Percentiles rank a stretch among this genome's conserved stretches.
Evolutionary conservation across 1,140 invertebrate genomes (phyloP).

Genomic region (Magallana gigas): DNA sequence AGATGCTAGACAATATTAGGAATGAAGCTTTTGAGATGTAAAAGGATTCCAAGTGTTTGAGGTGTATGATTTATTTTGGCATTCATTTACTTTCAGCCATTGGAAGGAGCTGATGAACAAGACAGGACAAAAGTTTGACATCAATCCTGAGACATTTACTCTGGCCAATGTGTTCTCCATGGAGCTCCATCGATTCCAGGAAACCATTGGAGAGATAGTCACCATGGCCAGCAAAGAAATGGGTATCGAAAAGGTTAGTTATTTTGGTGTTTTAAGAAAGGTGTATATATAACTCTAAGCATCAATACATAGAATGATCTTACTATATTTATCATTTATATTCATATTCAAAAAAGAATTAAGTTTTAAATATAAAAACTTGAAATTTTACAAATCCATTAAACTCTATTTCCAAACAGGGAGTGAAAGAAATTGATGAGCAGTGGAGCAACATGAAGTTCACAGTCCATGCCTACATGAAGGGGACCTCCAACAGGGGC

Average conservation of each 20-base stretch:
- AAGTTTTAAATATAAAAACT: too few species aligned
- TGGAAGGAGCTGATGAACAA: slow-evolving; percentile 93
- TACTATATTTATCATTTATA: too few species aligned
- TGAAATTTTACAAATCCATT: neutral
- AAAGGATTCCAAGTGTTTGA: neutral
- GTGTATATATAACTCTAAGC: too few species aligned
- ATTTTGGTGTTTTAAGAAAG: too few species aligned
- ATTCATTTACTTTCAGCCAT: slow-evolving; percentile 80
- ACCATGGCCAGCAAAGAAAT: slow-evolving; percentile 93
- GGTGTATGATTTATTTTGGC: neutral
- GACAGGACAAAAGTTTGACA: slow-evolving; percentile 90
- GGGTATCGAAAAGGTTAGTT: slow-evolving; percentile 86
- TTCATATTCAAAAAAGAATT: too few species aligned
- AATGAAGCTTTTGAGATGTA: too few species aligned
- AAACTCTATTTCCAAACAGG: slow-evolving; percentile 75
- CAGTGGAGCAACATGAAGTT: slow-evolving; percentile 88
- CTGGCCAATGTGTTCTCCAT: slow-evolving; percentile 94
- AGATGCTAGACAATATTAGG: too few species aligned
- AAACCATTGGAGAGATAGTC: slow-evolving; percentile 90
- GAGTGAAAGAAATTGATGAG: slow-evolving; percentile 87
- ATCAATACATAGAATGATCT: too few species aligned
- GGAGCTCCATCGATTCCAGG: slow-evolving; percentile 91
- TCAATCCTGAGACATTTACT: slow-evolving; percentile 91
- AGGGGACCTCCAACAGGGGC: slow-evolving; percentile 83
- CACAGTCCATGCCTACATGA: slow-evolving; percentile 82